Conservation (phyloP, 2,113 vertebrate species). For the Alaudala cheleensis region DNA sequence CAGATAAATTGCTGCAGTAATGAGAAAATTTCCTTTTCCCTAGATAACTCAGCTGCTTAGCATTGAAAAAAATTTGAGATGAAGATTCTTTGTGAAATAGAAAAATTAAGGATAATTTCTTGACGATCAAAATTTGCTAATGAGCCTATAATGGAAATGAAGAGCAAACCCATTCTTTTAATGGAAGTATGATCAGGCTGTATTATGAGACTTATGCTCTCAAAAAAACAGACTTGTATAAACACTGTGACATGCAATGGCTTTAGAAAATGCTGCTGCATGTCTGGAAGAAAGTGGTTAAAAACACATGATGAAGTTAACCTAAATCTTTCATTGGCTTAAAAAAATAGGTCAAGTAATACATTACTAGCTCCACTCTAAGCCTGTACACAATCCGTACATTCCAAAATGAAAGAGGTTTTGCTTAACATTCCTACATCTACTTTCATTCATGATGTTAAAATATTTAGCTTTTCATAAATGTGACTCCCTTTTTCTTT, state of each 20-base stretch:
- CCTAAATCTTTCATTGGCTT: constrained; percentile 69
- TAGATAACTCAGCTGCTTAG: constrained; percentile 21
- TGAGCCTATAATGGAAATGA: not conserved
- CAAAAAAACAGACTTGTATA: not conserved
- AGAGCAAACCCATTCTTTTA: not conserved
- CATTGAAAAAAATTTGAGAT: not conserved
- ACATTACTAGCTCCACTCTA: constrained; percentile 33
- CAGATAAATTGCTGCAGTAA: constrained; percentile 64
- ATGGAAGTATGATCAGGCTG: not conserved
- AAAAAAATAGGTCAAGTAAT: constrained; percentile 70
- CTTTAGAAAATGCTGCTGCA: constrained; percentile 7
- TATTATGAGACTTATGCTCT: not conserved
- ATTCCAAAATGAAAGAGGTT: constrained; percentile 42
- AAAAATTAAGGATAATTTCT: not conserved
- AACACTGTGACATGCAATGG: not conserved
- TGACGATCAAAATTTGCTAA: not conserved
- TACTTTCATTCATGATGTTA: constrained; percentile 1
- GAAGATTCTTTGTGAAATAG: constrained; percentile 2
- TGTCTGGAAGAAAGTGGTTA: constrained; percentile 60
- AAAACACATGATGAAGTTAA: constrained; percentile 63
- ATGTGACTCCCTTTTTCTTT: not conserved
- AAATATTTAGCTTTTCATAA: not conserved
- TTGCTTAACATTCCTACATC: not conserved
- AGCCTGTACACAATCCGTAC: constrained; percentile 34
- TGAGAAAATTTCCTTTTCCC: constrained; percentile 58